Base-by-base conservation (phyloP, 2,888 invertebrate genomes). In the Archips crataeganus region DNA sequence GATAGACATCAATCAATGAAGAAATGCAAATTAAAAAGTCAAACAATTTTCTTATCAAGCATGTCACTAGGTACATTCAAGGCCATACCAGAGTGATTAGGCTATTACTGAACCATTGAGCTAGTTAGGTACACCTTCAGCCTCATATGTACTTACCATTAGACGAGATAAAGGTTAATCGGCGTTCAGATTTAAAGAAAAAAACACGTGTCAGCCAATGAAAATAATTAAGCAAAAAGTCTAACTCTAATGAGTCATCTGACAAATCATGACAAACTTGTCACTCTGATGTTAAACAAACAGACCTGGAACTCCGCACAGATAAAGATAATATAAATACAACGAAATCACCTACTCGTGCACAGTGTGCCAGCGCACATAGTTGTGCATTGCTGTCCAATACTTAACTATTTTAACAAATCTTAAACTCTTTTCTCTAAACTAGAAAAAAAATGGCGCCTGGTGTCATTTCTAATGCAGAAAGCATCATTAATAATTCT, bases 311-410 rank as follows among this genome's bases (percentile, higher is more conserved):
- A 77, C 77, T 80, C 78, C 78, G 78, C 78, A 84, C 9, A 84
- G 89, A 90, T 90, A 91, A 90, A 87, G 85, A 80, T 85, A 82
- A 88, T 92, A 92, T 92, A 92, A 86, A 92, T 90, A 90, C 90
- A 80, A 79, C 80, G 84, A 80, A 78, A 81, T 79, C 83, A 86
- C 82, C 76, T 84, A 82, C 76, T 77, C 75, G 75, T 77, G 81
- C 80, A 84, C 88, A 92, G 92, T 92, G 84, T 83, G 88, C 82
- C 75, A 82, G 85, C 85, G 86, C 76, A 78, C 79, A 77, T 83
- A 85, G 85, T 83, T 78, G 81, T 80, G 86, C 78, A 84, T 86
- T 83, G 81, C 81, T 79, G 75, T 75, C 74, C 74, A 45, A 65
- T 39, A 42, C 15, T 71, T 71, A 39, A 39, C 45, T 10, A 61